These are phyloP conservation scores for Plectropomus leopardus DNA, from an alignment of 2,113 vertebrate genomes.

Conservation along the genomic window DNA sequence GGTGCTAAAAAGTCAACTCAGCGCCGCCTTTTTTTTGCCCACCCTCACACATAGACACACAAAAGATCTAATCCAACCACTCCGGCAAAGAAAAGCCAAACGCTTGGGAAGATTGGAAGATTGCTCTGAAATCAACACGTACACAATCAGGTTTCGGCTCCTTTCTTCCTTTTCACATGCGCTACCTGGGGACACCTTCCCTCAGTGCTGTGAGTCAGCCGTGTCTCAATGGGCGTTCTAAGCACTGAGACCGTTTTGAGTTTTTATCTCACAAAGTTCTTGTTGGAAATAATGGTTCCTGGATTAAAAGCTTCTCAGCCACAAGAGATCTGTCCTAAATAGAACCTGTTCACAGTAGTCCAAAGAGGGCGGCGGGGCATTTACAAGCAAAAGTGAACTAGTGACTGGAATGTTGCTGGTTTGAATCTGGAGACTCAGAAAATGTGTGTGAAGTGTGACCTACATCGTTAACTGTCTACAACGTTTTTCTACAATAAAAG, in stretches of 20 bases:
- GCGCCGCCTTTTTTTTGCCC: conserved; percentile 55
- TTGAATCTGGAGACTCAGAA: conserved; percentile 17
- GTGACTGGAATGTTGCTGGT: conserved; percentile 35
- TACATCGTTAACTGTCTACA: background rate
- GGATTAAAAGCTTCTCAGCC: conserved; percentile 72
- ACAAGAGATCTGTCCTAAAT: conserved; percentile 78
- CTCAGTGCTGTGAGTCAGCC: conserved; percentile 74
- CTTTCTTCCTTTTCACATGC: conserved; percentile 76
- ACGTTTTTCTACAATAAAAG: background rate
- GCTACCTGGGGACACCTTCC: conserved; percentile 78
- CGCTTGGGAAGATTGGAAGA: conserved; percentile 83
- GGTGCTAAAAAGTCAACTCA: conserved; percentile 71
- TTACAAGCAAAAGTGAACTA: conserved; percentile 22
- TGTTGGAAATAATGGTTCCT: conserved; percentile 72
- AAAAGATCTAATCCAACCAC: conserved; percentile 72
- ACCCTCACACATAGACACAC: conserved; percentile 41
- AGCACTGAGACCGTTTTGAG: conserved; percentile 56
- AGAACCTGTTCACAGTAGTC: conserved; percentile 58
- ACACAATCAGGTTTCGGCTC: conserved; percentile 75
- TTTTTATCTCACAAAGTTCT: conserved; percentile 76
- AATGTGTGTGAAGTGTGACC: conserved; percentile 14
- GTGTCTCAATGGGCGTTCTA: conserved; percentile 67
- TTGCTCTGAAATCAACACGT: conserved; percentile 81
- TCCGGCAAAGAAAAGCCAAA: conserved; percentile 71
- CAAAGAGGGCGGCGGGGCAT: conserved; percentile 30